These are phyloP conservation scores for Idris sp. DNA, from an alignment of 1,140 invertebrate genomes.

Conservation along the genomic window DNA sequence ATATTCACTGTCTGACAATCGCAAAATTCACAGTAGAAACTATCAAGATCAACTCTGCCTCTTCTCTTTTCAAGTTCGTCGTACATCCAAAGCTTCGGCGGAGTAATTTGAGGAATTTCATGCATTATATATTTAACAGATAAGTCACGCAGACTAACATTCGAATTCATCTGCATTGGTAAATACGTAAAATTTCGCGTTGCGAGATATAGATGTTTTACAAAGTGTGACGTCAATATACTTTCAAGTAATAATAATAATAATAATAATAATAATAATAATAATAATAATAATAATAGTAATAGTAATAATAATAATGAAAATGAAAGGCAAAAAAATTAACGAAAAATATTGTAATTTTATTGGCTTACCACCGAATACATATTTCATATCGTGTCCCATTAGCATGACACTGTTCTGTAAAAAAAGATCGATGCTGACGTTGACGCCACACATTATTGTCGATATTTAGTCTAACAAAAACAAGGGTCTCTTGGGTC, in stretches of 20 bases:
- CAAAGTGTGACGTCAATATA: slow-evolving; percentile 16
- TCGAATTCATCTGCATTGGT: slow-evolving; percentile 43
- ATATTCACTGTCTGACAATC: slow-evolving; percentile 28
- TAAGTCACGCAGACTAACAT: slow-evolving; percentile 24
- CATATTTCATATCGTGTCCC: no score
- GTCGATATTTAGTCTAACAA: slow-evolving; percentile 13
- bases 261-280: no score
- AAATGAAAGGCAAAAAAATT: no score
- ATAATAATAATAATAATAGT: no score
- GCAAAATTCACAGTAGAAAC: slow-evolving; percentile 22
- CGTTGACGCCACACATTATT: slow-evolving; percentile 35
- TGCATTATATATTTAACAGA: slow-evolving; percentile 42
- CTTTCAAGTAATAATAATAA: no score
- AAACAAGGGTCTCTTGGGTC: no score
- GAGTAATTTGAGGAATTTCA: slow-evolving; percentile 40
- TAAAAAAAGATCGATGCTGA: slow-evolving; percentile 25
- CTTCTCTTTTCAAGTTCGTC: slow-evolving; percentile 28
- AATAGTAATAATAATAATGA: no score
- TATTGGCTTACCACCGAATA: no score
- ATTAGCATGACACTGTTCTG: no score
- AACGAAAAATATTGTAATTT: no score
- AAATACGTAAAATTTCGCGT: slow-evolving; percentile 20
- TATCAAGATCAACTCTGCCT: slow-evolving; percentile 30
- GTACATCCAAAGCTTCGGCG: slow-evolving; percentile 18
- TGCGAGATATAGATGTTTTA: no score